Evolutionary conservation across 2,113 vertebrate genomes (phyloP), one percentile per base, ranked within the genome.

Genomic region (Mus spicilegus): DNA sequence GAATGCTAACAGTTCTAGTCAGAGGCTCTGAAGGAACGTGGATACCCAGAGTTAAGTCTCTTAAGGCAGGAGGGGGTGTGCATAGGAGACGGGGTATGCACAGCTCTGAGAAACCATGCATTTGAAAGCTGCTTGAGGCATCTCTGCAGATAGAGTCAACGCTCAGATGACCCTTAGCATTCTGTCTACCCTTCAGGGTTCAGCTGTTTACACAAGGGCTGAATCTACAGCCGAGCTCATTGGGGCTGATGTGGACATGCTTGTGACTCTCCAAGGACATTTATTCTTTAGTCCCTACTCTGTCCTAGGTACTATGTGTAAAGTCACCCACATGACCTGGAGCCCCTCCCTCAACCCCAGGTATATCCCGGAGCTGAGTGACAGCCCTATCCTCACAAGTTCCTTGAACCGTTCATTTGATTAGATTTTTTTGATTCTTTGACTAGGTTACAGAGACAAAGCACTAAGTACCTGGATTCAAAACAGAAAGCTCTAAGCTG

Each of bases 1-100:
- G 87, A 54, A 82, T 90, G 82, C 67, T n/a, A 76, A 90, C 39
- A 96, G 70, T 54, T 87, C 73, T 7, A 81, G 72, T 49, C 49
- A 75, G 88, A 90, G 80, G 58, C 46, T 89, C 26, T 10, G 20
- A 49, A 51, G 19, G 20, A 39, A 86, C 39, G 70, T 12, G n/a
- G 13, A 39, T 49, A 14, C 24, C 46, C 7, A 73, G 77, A 69
- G 36, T 30, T n/a, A 73, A 9, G 0, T 19, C 51, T 33, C 42
- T 67, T n/a, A 51, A 77, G 14, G 76, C 51, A 3, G 6, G 20
- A 49, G 39, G 8, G 16, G 1, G 4, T 11, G 1, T 89, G 16
- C 46, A 63, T 22, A 84, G 88, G 86, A 93, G 46, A 46, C 2
- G 26, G 26, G n/a, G 24, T 81, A 78, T 94, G 11, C 80, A 86